These are phyloP conservation scores for Calameuta pallipes DNA, from an alignment of 2,888 invertebrate genomes.

Conservation along the genomic window DNA sequence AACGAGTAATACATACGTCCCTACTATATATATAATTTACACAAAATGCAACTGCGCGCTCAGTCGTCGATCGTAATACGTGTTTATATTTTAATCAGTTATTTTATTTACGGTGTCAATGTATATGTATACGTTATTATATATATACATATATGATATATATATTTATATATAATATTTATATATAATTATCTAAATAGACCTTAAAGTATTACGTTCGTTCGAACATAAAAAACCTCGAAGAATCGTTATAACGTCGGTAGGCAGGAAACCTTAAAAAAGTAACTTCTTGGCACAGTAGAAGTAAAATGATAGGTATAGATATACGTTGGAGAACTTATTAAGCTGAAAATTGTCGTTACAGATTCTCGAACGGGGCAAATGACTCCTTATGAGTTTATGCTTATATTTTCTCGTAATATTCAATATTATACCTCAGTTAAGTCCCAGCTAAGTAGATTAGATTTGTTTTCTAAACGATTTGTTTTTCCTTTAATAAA, in stretches of 20 bases:
- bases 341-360: not conserved
- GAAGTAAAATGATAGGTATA: constrained; percentile 13
- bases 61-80: constrained; percentile 38
- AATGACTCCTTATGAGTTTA: not conserved
- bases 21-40: constrained; percentile 32
- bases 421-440: constrained; percentile 10
- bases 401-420: constrained; percentile 7
- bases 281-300: constrained; percentile 20
- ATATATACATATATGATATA: constrained; percentile 36
- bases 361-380: not conserved
- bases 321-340: not conserved
- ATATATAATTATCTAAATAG: constrained; percentile 35
- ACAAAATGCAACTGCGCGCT: constrained; percentile 34
- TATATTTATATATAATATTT: constrained; percentile 37
- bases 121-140: constrained; percentile 18
- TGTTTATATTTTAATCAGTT: constrained; percentile 30
- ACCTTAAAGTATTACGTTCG: constrained; percentile 31
- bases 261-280: constrained; percentile 4
- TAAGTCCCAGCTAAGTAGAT: constrained; percentile 32
- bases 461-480: constrained; percentile 33
- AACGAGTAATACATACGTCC: constrained; percentile 29
- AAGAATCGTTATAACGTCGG: not conserved
- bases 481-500: constrained; percentile 25
- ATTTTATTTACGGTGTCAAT: constrained; percentile 17
- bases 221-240: constrained; percentile 23